Conservation (phyloP, 2,113 vertebrate genomes). For the Plecturocebus donacophilus region DNA sequence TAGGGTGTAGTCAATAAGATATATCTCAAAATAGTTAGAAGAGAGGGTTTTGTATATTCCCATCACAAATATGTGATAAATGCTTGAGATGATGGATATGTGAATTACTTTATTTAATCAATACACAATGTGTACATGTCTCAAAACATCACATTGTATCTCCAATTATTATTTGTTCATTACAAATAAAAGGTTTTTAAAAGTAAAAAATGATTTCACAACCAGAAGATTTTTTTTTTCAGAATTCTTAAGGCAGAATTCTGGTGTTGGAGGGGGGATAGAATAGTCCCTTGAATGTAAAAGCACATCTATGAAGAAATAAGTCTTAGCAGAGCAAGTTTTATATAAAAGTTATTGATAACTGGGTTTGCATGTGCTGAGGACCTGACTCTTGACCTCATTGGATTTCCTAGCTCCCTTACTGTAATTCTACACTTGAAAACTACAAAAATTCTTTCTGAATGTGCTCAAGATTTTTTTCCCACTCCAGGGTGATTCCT, state of each 20-base stretch:
- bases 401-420: no score
- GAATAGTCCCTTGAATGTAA: background rate
- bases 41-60: background rate
- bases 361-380: background rate
- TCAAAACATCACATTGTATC: background rate
- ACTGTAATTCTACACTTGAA: background rate
- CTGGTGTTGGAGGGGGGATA: background rate
- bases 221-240: background rate
- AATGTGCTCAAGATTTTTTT: background rate
- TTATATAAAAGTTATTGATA: background rate
- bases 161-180: background rate
- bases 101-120: background rate
- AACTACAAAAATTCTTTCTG: background rate
- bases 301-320: background rate
- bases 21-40: background rate
- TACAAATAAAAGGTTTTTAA: background rate
- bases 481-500: background rate
- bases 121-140: background rate
- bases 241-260: background rate
- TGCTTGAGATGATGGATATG: background rate
- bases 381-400: background rate
- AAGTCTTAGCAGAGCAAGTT: background rate
- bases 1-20: background rate
- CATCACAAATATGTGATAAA: background rate
- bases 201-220: background rate